Conservation (phyloP, 2,113 vertebrate genomes). For the Apaloderma vittatum region DNA sequence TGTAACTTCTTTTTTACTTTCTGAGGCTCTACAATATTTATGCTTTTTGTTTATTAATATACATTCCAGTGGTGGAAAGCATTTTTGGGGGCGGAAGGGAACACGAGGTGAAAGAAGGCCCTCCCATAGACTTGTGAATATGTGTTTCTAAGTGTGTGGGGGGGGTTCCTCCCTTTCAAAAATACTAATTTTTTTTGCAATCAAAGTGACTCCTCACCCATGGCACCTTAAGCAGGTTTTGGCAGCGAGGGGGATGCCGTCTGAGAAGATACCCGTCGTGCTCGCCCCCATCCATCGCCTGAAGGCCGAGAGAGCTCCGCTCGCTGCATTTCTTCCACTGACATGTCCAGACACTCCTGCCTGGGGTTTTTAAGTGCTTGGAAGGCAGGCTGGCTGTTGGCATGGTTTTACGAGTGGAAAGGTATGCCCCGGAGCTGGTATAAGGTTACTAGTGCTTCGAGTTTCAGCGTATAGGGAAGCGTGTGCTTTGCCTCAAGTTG, state of each 20-base stretch:
- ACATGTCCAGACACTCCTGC: constrained; percentile 14
- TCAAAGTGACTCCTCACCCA: fast-evolving
- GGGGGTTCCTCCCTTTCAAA: neutral
- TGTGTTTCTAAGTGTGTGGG: neutral
- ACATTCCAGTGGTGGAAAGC: neutral
- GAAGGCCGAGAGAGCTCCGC: neutral
- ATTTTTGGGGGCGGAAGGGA: neutral
- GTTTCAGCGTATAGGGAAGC: neutral
- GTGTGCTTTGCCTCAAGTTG: neutral
- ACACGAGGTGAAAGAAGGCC: neutral
- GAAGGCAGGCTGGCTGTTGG: constrained; percentile 44
- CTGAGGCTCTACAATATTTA: neutral
- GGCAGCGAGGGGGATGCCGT: neutral
- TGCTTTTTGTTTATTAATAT: neutral
- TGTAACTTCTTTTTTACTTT: neutral
- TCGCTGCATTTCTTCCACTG: neutral
- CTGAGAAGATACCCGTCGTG: fast-evolving
- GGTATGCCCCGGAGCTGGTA: constrained; percentile 46
- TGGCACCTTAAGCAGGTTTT: neutral
- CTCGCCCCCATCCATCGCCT: fast-evolving
- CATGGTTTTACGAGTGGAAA: constrained; percentile 38
- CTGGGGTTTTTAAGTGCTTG: neutral
- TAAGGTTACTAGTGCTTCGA: constrained; percentile 9
- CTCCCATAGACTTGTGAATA: neutral
- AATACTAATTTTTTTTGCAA: neutral